Evolutionary conservation across 2,888 invertebrate genomes (phyloP), one percentile per base, ranked within the genome.

Genomic region (Apamea anceps): DNA sequence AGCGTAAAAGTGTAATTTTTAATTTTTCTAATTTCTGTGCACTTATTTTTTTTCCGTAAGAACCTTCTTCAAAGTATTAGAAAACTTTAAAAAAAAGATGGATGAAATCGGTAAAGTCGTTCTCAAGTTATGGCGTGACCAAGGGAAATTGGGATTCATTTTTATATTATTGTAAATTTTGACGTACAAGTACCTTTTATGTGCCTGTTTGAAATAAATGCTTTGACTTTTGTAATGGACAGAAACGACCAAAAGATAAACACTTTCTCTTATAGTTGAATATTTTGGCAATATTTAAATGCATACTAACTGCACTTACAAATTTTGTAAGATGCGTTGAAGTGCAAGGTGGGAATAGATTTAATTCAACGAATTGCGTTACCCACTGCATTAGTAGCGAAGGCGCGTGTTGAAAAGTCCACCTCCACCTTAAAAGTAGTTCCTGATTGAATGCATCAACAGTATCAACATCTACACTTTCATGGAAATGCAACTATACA

Each of bases 391-490:
- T 62, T 65, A 66, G 51, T 42, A 74, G 32, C 45, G 28, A 28
- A n/a, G 18, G 32, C n/a, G 51, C 74, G 72, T 75, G 72, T 76
- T 78, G 66, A 60, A 73, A 79, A 71, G 7, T 45, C 28, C 62
- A 25, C 73, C 25, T 57, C 25, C 18, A 60, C 72, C 82, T 73
- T 79, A 67, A 74, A 85, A 72, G 67, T 63, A 86, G 71, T 79
- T 80, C 83, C 86, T 76, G 80, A 65, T 79, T 37, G 60, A 76
- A 74, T 65, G 54, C 54, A 76, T 79, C 79, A 75, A 60, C 79
- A 51, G 15, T 45, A 79, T 73, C 70, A 57, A 60, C 82, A 63
- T 85, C 45, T 48, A 75, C 54, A 63, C 60, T 42, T 76, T 75
- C 63, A 84, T 84, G 74, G 21, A 81, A 84, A 77, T 75, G 48